Evolutionary conservation across 2,888 invertebrate species (phyloP), one percentile per base, ranked within the genome.

Genomic region (Pantelozetes paolii): DNA sequence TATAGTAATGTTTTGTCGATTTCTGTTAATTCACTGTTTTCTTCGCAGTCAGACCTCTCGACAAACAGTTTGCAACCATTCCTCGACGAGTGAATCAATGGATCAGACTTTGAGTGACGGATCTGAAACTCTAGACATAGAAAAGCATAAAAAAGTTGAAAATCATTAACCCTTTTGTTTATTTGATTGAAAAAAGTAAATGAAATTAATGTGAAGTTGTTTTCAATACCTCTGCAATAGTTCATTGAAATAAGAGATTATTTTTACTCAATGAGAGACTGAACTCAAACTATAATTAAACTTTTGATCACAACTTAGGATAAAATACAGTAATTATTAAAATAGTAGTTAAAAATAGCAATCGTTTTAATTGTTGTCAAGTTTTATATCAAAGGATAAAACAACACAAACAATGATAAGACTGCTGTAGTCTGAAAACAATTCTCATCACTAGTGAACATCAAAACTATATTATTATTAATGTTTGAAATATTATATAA

Each of bases 51-150:
- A 59, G 59, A 59, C 30, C 30, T 59, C 3, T 59, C 59, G 28
- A 59, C 11, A 45, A 20, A 69, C 8, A 69, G 36, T 69, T 45
- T 67, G 42, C 40, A 67, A 1, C 40, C 23, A 67, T 40, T 69
- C 26, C 36, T 40, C 26, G 26, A 42, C 6, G 69, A 69, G 45
- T 42, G 26, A 5, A 69, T 69, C 69, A 69, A 8, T 69, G 69
- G 69, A 69, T 69, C 69, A 26, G 69, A 69, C 45, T 69, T 69
- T 15, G 69, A 69, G 69, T 69, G 69, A 69, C 69, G 69, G 20
- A 69, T 69, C 45, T 42, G 26, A 69, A 69, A 23, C 9, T 42
- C 69, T 69, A 28, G 1, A 15, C 3, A 69, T 54, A 23, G 54
- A 48, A 48, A 48, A 11, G 20, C 18, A 9, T 6, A 48, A 5